Base-by-base conservation (phyloP, 2,888 invertebrate genomes). In the Peribatodes rhomboidaria region DNA sequence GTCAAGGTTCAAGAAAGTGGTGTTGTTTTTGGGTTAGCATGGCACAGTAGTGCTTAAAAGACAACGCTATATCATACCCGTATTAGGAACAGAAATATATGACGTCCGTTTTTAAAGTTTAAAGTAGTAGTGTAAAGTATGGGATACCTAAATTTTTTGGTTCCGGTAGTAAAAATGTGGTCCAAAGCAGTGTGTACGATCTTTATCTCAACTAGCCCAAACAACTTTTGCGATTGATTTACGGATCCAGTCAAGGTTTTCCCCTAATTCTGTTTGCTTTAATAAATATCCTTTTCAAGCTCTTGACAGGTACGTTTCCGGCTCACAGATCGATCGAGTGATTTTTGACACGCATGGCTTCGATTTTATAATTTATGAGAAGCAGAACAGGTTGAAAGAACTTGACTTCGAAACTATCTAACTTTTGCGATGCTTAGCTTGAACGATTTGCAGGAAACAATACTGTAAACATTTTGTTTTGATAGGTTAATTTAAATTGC, bases 221-320 rank as follows among this genome's bases (percentile, higher is more conserved):
- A 35, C 35, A 2, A 6, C 35, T 35, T 11, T 35, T 35, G 11
- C 9, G 35, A 35, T 11, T 11, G 9, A 35, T 11, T 35, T 27
- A 27, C 27, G 27, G 27, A 27, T 27, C 27, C 35, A 35, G 4
- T 2, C 42, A 18, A 42, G 46, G 42, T 3, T 53, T 60, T 60
- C 44, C 60, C 59, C 35, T 35, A 35, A 57, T 49, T 58, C 31
- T 41, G 37, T 42, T 42, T 39, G 16, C 33, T 14, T 37, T 14
- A 11, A 4, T 10, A 39, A 11, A 4, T 10, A 39, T 52, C 27
- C 4, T 1, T 27, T 27, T 18, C 20, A 2, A 52, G 33, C 33
- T 56, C 37, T 44, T 42, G 55, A 58, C 67, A 16, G 64, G 60
- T 55, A n/a, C 3, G 16, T 61, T 70, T 70, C 64, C 66, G 65